A percentile compares a stretch with the other conserved stretches of the same genome.
Evolutionary conservation across 2,888 invertebrate genomes (phyloP).

Genomic region (Agrotis puta): DNA sequence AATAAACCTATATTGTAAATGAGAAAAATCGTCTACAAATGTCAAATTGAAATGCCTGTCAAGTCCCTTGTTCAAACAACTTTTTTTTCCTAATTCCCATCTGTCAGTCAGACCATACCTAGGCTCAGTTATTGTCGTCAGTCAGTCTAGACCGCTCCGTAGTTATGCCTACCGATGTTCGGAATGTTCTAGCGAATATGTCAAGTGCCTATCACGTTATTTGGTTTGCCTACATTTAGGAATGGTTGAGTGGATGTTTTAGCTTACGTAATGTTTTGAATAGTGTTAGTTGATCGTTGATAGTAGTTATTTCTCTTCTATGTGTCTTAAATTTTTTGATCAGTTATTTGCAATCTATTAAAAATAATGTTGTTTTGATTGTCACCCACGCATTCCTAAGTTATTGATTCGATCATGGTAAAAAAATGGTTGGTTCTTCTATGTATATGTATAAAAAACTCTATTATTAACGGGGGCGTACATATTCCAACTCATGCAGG

Average conservation of each 20-base stretch:
- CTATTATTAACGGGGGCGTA: no score
- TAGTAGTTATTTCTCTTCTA: no score
- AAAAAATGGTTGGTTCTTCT: no score
- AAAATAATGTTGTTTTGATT: no score
- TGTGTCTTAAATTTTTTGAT: no score
- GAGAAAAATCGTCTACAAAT: background rate
- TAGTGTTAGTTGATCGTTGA: background rate
- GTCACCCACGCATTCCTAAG: no score
- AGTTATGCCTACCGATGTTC: slow-evolving; percentile 47
- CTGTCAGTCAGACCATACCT: slow-evolving; percentile 41
- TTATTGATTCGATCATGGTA: no score
- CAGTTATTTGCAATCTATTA: no score
- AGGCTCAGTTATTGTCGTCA: slow-evolving; percentile 23
- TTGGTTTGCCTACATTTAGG: slow-evolving; percentile 26
- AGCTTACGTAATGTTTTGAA: background rate
- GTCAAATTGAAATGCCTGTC: no score
- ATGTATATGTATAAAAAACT: no score
- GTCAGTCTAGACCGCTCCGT: slow-evolving; percentile 38
- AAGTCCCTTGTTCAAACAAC: background rate
- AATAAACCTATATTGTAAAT: no score
- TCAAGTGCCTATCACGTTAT: slow-evolving; percentile 43
- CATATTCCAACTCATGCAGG: no score
- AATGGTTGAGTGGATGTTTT: slow-evolving; percentile 22
- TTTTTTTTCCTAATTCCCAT: background rate
- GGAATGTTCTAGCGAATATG: slow-evolving; percentile 49